Conservation (phyloP, 2,113 vertebrate genomes). For the Engystomops pustulosus region DNA sequence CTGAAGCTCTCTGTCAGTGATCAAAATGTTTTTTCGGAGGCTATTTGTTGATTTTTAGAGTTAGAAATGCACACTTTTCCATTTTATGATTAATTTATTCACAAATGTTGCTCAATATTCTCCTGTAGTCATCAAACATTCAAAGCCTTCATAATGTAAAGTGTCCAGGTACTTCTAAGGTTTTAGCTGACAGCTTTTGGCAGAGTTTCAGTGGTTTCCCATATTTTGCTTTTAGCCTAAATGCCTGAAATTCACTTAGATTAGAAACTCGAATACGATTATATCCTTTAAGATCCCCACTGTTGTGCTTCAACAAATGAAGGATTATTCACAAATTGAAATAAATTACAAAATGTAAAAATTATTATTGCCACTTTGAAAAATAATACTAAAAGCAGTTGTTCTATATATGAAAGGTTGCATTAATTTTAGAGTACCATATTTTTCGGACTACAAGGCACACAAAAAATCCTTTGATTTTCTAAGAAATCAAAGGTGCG, state of each 20-base stretch:
- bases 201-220: slow-evolving; percentile 17
- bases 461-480: no score
- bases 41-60: slow-evolving; percentile 31
- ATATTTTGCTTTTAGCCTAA: slow-evolving; percentile 23
- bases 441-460: no score
- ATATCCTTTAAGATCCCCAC: neutral
- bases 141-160: slow-evolving; percentile 31
- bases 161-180: slow-evolving; percentile 44
- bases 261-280: slow-evolving; percentile 20
- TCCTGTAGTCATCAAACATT: slow-evolving; percentile 39
- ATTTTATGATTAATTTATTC: slow-evolving; percentile 44
- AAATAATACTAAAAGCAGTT: no score
- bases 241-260: slow-evolving; percentile 26
- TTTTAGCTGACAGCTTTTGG: slow-evolving; percentile 36
- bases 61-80: neutral
- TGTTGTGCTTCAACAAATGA: slow-evolving; percentile 16
- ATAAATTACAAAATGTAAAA: neutral
- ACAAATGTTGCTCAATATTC: slow-evolving; percentile 32
- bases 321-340: neutral
- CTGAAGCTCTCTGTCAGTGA: slow-evolving; percentile 5
- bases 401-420: neutral
- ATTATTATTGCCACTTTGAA: neutral
- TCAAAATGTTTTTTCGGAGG: slow-evolving; percentile 39
- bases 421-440: no score
- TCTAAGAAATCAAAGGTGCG: no score